A percentile compares a stretch with the other conserved stretches of the same genome.
phyloP scores from a whole-genome alignment of 2,888 invertebrate genomes.

The Pecten maximus region DNA sequence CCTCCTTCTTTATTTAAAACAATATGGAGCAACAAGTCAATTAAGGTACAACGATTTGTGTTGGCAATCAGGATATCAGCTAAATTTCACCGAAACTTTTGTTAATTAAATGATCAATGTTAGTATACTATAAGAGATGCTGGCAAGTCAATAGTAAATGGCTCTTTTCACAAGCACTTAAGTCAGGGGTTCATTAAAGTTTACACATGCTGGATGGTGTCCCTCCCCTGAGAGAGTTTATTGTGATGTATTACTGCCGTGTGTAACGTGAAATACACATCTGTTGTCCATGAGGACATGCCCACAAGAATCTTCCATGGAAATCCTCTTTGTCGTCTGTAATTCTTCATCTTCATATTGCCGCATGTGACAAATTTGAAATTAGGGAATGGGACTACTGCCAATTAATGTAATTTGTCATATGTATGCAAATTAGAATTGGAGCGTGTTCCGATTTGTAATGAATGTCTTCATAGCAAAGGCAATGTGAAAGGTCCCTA shows the following conservation, averaged over 20 bases:
- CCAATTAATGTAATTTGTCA: constrained; percentile 28
- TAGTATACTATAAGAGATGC: not conserved
- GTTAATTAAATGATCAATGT: not conserved
- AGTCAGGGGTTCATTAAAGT: not conserved
- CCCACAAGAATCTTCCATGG: not conserved
- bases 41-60: too few relatives aligned
- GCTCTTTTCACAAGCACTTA: constrained; percentile 33
- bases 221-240: not conserved
- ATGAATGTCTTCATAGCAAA: not conserved
- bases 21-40: too few relatives aligned
- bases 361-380: constrained; percentile 22
- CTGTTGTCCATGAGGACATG: not conserved
- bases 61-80: too few relatives aligned
- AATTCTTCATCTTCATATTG: constrained; percentile 31
- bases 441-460: not conserved
- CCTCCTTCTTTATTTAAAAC: too few relatives aligned
- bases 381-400: not conserved
- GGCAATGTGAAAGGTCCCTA: not conserved
- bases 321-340: constrained; percentile 12
- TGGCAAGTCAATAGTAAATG: not conserved
- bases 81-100: too few relatives aligned
- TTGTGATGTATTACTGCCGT: not conserved
- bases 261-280: constrained; percentile 25
- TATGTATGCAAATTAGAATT: constrained; percentile 2
- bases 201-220: not conserved